Evolutionary conservation across 2,888 invertebrate species (phyloP), one percentile per base, ranked within the genome.

Genomic region (Ferrisia virgata): DNA sequence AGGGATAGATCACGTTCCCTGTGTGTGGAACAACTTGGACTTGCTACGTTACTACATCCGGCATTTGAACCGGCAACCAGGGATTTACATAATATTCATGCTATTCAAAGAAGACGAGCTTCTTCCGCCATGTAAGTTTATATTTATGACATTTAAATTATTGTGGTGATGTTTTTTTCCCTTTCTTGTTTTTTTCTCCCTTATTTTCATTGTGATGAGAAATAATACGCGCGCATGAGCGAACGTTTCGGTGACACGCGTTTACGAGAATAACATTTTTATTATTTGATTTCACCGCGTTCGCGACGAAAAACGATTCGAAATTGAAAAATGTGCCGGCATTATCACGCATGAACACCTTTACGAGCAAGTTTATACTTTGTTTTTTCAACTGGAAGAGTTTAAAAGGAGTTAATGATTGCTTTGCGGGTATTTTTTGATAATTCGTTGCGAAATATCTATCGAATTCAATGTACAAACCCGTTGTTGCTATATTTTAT

Each of bases 1-100:
- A 84, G 87, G 22, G 89, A 89, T 86, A 86, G 89, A 64, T 88
- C 89, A 43, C 87, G 88, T 85, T 89, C 89, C 6, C 87, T 89
- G 69, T 89, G 89, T 85, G 89, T 89, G 78, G 88, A 87, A 84
- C 87, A 86, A 84, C 84, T 86, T 39, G 85, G 85, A 43, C 86
- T 87, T 86, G 87, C 87, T 28, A 86, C 87, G 5, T 86, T 87
- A 40, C 87, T 87, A 81, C 86, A 86, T 84, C 88, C 87, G 28
- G 87, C 87, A 18, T 87, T 86, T 81, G 87, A 87, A 81, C 87
- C 87, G 33, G 86, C 87, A 43, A 86, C 87, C 53, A 86, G 87
- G 28, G 87, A 88, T 36, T 86, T 87, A 78, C 86, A 86, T 85
- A 78, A 31, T 40, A 85, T 87, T 0, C 87, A 87, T 80, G 86